phyloP scores from a whole-genome alignment of 2,888 invertebrate genomes.

The Drosophila mercatorum region DNA sequence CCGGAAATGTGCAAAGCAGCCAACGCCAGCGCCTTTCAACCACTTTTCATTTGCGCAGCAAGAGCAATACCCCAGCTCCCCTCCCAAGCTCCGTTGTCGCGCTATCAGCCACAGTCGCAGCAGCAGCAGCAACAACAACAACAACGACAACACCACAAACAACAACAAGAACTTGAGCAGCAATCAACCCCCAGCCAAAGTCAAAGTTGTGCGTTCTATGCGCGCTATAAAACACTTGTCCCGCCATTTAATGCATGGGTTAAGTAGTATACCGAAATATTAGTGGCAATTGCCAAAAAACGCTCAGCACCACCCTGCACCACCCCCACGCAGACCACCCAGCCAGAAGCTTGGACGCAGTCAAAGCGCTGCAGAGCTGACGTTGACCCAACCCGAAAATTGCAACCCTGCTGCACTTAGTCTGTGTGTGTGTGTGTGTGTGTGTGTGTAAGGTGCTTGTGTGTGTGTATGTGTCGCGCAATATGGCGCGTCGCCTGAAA shows the following conservation, averaged over 20 bases:
- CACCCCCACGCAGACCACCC: constrained; percentile 1
- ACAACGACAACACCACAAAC: constrained; percentile 31
- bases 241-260: constrained; percentile 79
- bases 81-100: constrained; percentile 47
- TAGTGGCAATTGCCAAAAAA: constrained; percentile 54
- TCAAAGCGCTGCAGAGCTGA: constrained; percentile 34
- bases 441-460: constrained; percentile 23
- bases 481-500: constrained; percentile 72
- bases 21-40: constrained; percentile 72
- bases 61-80: constrained; percentile 28
- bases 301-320: constrained; percentile 24
- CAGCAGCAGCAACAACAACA: constrained; percentile 25
- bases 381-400: constrained; percentile 58
- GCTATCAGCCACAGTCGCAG: constrained; percentile 45
- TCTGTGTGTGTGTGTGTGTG: constrained; percentile 25
- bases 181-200: constrained; percentile 35
- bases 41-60: constrained; percentile 79
- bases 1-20: constrained; percentile 70
- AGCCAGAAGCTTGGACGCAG: constrained; percentile 26
- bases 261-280: constrained; percentile 81
- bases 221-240: constrained; percentile 72
- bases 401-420: constrained; percentile 71
- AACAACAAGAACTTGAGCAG: constrained; percentile 39
- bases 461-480: constrained; percentile 52
- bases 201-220: constrained; percentile 15